Percentiles rank a stretch among this genome's conserved stretches.
phyloP scores from a whole-genome alignment of 2,797 vertebrate genomes.

The Eremophila alpestris region DNA sequence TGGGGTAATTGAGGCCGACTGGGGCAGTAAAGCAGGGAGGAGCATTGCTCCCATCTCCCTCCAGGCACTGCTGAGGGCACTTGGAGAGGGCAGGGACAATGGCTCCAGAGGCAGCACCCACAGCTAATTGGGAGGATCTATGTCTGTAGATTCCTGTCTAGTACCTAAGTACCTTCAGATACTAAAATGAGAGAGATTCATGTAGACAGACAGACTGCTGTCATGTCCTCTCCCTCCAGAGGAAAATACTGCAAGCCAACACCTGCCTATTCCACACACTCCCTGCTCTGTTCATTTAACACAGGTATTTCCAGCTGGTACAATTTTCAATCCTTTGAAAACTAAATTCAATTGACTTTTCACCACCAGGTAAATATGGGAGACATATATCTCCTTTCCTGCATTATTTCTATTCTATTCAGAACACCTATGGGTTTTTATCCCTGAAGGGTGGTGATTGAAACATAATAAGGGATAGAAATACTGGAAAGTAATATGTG shows the following conservation, averaged over 20 bases:
- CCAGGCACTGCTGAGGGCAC: not conserved
- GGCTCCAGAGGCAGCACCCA: not conserved
- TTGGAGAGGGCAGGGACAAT: fast-evolving
- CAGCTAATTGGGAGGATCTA: not conserved
- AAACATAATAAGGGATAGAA: not conserved
- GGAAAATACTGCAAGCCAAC: not conserved
- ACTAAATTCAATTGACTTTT: slow-evolving; percentile 34
- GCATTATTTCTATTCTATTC: not conserved
- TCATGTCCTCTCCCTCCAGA: not conserved
- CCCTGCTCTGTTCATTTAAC: not conserved
- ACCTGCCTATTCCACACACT: not conserved
- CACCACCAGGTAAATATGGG: not conserved
- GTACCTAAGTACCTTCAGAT: not conserved
- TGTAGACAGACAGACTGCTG: not conserved
- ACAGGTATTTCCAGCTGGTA: slow-evolving; percentile 2
- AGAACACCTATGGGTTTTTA: slow-evolving; percentile 1
- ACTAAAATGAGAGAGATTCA: not conserved
- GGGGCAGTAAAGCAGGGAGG: not conserved
- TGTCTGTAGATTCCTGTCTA: not conserved
- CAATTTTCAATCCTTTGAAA: slow-evolving; percentile 30
- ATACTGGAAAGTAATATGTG: not conserved
- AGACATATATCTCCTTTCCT: not conserved
- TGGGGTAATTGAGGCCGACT: not conserved
- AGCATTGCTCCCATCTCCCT: fast-evolving
- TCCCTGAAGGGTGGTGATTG: not conserved